Conservation (phyloP, 2,113 vertebrate genomes). For the Morone saxatilis region DNA sequence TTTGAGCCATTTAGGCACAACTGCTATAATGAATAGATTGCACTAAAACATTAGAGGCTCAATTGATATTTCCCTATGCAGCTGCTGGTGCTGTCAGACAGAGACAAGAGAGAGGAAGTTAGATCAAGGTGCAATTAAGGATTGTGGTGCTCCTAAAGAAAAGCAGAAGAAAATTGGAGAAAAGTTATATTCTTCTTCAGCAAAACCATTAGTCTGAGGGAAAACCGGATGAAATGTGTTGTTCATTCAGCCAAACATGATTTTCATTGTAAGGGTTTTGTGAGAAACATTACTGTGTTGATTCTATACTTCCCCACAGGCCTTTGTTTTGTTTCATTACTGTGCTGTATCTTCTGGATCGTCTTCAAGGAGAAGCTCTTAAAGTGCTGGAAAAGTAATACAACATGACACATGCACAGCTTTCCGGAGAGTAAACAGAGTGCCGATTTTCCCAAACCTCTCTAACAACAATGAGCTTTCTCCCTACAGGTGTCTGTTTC, state of each 20-base stretch:
- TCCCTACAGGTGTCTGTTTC: not conserved
- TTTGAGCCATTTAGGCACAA: constrained; percentile 59
- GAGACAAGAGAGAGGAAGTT: not conserved
- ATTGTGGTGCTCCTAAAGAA: not conserved
- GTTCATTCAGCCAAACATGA: not conserved
- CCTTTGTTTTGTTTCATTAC: not conserved
- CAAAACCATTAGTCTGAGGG: not conserved
- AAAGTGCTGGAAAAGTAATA: not conserved
- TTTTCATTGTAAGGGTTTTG: not conserved
- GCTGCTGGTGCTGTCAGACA: not conserved
- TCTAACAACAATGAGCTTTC: not conserved
- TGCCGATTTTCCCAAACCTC: not conserved
- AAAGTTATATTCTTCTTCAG: not conserved
- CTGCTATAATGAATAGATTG: constrained; percentile 28
- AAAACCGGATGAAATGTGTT: not conserved
- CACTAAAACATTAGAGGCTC: constrained; percentile 34
- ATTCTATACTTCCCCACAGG: not conserved
- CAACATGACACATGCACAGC: constrained; percentile 11
- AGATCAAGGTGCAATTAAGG: constrained; percentile 17
- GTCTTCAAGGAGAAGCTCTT: not conserved
- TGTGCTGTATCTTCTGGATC: not conserved
- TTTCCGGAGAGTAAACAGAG: constrained; percentile 9
- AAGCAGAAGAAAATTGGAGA: not conserved
- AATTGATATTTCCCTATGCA: constrained; percentile 30
- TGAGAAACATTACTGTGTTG: not conserved